Percentiles rank a stretch among this genome's conserved stretches.
These are phyloP conservation scores for Ammodramus savannarum DNA, from an alignment of 2,113 vertebrate species.

Conservation along the genomic window DNA sequence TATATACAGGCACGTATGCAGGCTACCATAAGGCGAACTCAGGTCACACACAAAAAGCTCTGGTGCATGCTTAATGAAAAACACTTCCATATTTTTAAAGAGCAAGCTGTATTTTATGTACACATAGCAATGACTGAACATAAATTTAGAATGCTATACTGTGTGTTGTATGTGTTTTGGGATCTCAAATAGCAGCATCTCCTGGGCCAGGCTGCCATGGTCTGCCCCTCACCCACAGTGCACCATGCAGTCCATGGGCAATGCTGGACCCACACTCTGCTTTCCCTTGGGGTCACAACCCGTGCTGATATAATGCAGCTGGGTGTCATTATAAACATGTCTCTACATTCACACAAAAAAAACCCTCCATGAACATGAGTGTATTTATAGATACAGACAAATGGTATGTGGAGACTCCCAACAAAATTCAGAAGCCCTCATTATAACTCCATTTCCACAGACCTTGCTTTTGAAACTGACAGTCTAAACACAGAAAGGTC, in stretches of 20 bases:
- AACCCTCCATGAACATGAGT: background rate
- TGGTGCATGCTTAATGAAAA: background rate
- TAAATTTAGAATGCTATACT: background rate
- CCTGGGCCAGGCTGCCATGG: background rate
- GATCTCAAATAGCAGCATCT: background rate
- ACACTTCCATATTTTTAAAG: background rate
- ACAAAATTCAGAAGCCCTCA: background rate
- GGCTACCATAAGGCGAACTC: background rate
- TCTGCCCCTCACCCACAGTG: background rate
- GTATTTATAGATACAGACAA: background rate
- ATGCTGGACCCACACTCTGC: background rate
- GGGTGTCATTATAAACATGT: accelerated
- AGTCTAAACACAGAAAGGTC: background rate
- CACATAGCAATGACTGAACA: background rate
- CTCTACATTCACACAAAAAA: background rate
- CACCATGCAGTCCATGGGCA: accelerated
- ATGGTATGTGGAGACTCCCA: background rate
- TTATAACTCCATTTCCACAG: background rate
- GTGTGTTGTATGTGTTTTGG: background rate
- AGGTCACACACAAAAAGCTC: background rate
- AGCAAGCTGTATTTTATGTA: background rate
- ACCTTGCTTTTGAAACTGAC: background rate
- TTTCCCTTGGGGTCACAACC: background rate
- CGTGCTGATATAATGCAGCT: background rate
- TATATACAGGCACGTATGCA: accelerated